Evolutionary conservation across 1,140 invertebrate species (phyloP).

Genomic region (Listronotus oregonensis): DNA sequence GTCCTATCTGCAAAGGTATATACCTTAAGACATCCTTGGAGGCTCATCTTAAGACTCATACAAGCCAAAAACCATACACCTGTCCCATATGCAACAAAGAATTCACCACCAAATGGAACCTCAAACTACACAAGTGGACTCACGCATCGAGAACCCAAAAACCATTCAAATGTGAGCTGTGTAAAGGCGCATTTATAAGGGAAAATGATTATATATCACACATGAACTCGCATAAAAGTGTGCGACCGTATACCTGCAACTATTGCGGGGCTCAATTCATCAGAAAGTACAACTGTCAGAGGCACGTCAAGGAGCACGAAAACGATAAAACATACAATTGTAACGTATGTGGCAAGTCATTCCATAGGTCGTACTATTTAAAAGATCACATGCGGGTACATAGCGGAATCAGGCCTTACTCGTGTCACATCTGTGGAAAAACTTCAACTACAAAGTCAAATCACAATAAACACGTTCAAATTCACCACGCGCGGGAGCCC

Average conservation of each 20-base stretch:
- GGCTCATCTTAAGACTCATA: slow-evolving; percentile 80
- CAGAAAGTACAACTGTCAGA: slow-evolving; percentile 83
- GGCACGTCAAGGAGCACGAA: slow-evolving; percentile 84
- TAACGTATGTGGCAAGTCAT: slow-evolving; percentile 84
- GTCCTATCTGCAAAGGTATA: slow-evolving; percentile 78
- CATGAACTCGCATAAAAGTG: slow-evolving; percentile 80
- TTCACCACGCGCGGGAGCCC: slow-evolving; percentile 83
- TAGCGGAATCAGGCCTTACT: slow-evolving; percentile 79
- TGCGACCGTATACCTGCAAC: slow-evolving; percentile 82
- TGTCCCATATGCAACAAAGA: slow-evolving; percentile 84
- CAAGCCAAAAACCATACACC: slow-evolving; percentile 72
- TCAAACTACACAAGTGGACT: slow-evolving; percentile 88
- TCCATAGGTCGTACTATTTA: slow-evolving; percentile 84
- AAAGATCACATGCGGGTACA: slow-evolving; percentile 86
- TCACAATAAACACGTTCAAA: slow-evolving; percentile 86
- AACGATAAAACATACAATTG: slow-evolving; percentile 80
- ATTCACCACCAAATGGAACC: slow-evolving; percentile 88
- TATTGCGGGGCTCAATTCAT: slow-evolving; percentile 87
- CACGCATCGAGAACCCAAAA: slow-evolving; percentile 81
- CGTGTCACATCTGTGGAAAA: slow-evolving; percentile 86
- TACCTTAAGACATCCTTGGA: slow-evolving; percentile 78
- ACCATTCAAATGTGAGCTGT: slow-evolving; percentile 83
- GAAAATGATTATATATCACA: slow-evolving; percentile 80
- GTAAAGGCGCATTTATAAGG: slow-evolving; percentile 80
- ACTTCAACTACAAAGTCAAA: slow-evolving; percentile 85